A percentile compares a stretch with the other conserved stretches of the same genome.
phyloP scores from a whole-genome alignment of 2,113 vertebrate species.

The Eubucco bourcierii region DNA sequence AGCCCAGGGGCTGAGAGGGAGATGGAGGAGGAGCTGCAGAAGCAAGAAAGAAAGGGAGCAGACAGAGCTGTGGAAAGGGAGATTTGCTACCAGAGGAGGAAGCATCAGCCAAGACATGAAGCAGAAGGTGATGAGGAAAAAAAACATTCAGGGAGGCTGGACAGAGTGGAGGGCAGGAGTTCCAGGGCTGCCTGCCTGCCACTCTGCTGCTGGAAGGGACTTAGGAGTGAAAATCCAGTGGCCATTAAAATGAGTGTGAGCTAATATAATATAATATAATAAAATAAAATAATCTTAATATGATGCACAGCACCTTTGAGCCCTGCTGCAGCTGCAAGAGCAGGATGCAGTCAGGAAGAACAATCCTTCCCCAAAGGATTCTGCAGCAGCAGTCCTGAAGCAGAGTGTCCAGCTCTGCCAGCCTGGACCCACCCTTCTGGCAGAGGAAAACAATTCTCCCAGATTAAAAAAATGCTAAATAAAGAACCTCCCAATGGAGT shows the following conservation, averaged over 20 bases:
- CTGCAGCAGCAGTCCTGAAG: neutral
- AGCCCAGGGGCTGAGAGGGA: neutral
- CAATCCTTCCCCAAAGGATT: neutral
- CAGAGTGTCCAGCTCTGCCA: neutral
- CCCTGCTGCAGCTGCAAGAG: neutral
- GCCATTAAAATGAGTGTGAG: neutral
- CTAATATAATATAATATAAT: neutral
- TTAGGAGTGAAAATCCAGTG: accelerated
- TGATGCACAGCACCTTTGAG: neutral
- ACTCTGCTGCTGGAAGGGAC: neutral
- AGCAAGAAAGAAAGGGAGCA: neutral
- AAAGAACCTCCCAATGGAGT: neutral
- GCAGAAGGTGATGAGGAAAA: neutral
- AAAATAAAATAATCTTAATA: neutral
- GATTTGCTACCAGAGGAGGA: neutral
- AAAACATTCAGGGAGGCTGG: neutral
- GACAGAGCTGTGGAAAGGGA: neutral
- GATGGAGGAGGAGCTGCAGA: neutral
- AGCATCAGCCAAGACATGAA: neutral
- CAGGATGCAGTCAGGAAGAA: constrained; percentile 23
- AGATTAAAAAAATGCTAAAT: constrained; percentile 38
- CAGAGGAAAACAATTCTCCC: constrained; percentile 2
- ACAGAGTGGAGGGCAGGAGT: neutral
- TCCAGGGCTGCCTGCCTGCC: neutral
- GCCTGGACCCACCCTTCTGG: neutral